phyloP scores from a whole-genome alignment of 2,888 invertebrate genomes.

The Bembecia ichneumoniformis region DNA sequence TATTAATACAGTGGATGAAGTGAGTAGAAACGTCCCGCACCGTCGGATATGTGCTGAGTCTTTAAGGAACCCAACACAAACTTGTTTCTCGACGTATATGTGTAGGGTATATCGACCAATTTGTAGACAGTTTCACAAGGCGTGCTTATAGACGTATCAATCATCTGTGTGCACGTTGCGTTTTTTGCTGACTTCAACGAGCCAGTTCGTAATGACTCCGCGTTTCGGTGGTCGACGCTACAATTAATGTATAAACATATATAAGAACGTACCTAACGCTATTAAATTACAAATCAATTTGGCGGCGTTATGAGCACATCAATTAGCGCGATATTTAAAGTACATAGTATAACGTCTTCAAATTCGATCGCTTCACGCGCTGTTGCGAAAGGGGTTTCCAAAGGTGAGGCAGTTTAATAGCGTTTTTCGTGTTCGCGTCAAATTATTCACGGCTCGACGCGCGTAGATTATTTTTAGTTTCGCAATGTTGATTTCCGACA shows the following conservation, averaged over 20 bases:
- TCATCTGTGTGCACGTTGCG: slow-evolving; percentile 36
- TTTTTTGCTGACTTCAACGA: slow-evolving; percentile 53
- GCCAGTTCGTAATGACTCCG: slow-evolving; percentile 44
- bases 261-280: slow-evolving; percentile 26
- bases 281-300: slow-evolving; percentile 41
- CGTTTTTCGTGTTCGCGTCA: slow-evolving; percentile 31
- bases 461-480: slow-evolving; percentile 40
- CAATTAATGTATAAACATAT: slow-evolving; percentile 13
- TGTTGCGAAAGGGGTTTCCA: slow-evolving; percentile 6
- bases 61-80: slow-evolving; percentile 38
- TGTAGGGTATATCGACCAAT: slow-evolving; percentile 43
- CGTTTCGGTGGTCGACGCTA: slow-evolving; percentile 18
- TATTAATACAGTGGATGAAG: too few relatives aligned
- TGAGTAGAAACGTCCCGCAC: too few relatives aligned
- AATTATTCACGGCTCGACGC: slow-evolving; percentile 38
- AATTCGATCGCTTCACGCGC: slow-evolving; percentile 5
- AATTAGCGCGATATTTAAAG: slow-evolving; percentile 46
- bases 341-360: slow-evolving; percentile 22
- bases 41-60: too few relatives aligned
- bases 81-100: slow-evolving; percentile 40
- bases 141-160: slow-evolving; percentile 52
- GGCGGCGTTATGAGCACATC: slow-evolving; percentile 36
- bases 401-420: slow-evolving; percentile 28
- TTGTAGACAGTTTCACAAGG: slow-evolving; percentile 50
- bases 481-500: slow-evolving; percentile 28